A percentile compares a stretch with the other conserved stretches of the same genome.
phyloP scores from a whole-genome alignment of 2,888 invertebrate species.

The Ctena decussata region DNA sequence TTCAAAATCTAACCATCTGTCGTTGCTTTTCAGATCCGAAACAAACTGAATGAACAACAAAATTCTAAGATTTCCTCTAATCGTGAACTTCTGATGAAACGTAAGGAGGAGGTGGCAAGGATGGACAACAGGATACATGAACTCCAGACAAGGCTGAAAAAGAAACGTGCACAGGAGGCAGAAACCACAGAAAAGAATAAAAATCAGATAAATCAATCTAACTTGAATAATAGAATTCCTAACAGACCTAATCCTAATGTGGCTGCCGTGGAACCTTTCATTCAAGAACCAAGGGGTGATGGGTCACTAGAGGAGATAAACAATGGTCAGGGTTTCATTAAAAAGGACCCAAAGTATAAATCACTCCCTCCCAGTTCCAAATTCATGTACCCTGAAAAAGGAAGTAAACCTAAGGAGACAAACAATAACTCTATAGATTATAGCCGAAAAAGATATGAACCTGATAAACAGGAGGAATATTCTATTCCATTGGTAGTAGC shows the following conservation, averaged over 20 bases:
- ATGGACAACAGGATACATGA: constrained; percentile 98
- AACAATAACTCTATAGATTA: constrained; percentile 66
- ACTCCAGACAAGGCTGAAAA: constrained; percentile 95
- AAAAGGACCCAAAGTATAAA: constrained; percentile 96
- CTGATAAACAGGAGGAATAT: constrained; percentile 66
- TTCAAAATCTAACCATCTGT: too few species aligned
- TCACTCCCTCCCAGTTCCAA: constrained; percentile 96
- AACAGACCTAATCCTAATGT: constrained; percentile 77
- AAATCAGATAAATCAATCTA: constrained; percentile 55
- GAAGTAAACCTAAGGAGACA: constrained; percentile 50
- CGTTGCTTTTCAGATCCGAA: constrained; percentile 96
- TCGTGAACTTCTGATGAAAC: constrained; percentile 94
- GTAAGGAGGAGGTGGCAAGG: constrained; percentile 96
- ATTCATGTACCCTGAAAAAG: constrained; percentile 87
- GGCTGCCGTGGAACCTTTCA: constrained; percentile 87
- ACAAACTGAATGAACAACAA: constrained; percentile 98
- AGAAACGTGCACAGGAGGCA: constrained; percentile 93
- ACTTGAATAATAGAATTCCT: constrained; percentile 60
- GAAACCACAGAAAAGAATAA: constrained; percentile 66
- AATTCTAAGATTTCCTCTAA: constrained; percentile 96
- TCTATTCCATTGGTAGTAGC: constrained; percentile 67
- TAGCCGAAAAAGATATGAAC: constrained; percentile 34
- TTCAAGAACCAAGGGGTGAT: constrained; percentile 81
- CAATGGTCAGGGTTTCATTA: constrained; percentile 89
- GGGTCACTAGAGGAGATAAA: constrained; percentile 59